Evolutionary conservation across 2,113 vertebrate species (phyloP), one percentile per base, ranked within the genome.

Genomic region (Chaetops frenatus): DNA sequence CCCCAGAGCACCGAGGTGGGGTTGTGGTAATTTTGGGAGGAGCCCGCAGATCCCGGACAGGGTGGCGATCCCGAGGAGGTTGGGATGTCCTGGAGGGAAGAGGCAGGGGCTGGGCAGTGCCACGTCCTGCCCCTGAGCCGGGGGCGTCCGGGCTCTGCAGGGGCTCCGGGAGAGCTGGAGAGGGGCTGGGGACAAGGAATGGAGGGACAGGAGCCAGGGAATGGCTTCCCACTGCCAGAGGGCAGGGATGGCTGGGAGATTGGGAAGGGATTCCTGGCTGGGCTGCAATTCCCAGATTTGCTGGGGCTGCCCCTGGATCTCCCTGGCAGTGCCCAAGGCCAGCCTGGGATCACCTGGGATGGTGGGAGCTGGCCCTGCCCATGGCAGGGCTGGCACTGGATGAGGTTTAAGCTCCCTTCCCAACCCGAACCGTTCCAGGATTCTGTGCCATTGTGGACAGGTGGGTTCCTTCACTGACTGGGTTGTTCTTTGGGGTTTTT

Each of bases 21-120:
- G 11, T 4, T 3, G 3, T 10, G 3, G n/a, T n/a, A 1, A 0
- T 2, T 0, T 0, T 23, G 6, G 79, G 64, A 1, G 15, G 42
- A 1, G 6, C 1, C 35, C 0, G 0, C 5, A 4, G 12, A 11
- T 12, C 47, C 57, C 45, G 11, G 50, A 0, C 4, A 1, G 0
- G 12, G 6, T 12, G 57, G 4, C 6, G 4, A 0, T 2, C 5
- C 29, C 0, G 0, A 3, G 54, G n/a, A 21, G 7, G 0, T 0
- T 0, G 7, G 56, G 50, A 18, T 74, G 64, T 4, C 48, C 19
- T 7, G 1, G 15, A 10, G 2, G 24, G 35, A 4, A 22, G 38
- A 7, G 48, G 23, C 21, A 36, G 54, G 35, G 44, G 4, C 29
- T 18, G 60, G 47, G 36, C 12, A 6, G 16, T 7, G 53, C 40